Conservation (phyloP, 2,797 vertebrate species). For the Glyptemys insculpta region DNA sequence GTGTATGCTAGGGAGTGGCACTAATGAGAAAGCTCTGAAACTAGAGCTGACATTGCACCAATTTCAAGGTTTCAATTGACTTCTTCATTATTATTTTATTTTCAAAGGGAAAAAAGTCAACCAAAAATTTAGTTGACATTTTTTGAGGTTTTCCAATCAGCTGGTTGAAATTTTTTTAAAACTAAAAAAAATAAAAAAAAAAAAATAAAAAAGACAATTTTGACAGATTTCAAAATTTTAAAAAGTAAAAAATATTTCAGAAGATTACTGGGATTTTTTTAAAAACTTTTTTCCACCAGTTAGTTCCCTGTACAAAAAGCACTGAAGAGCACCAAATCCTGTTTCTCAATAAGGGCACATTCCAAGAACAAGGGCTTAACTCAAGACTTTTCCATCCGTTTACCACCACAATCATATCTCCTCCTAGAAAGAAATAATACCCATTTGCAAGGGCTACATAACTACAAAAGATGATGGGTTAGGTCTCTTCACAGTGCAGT, state of each 20-base stretch:
- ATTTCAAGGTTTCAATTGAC: background rate
- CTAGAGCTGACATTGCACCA: background rate
- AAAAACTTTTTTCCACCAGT: background rate
- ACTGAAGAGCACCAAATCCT: background rate
- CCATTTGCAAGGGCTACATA: background rate
- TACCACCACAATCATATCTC: accelerated
- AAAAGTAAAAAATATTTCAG: background rate
- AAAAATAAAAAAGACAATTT: too few relatives aligned
- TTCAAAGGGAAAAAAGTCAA: background rate
- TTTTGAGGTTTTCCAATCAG: background rate
- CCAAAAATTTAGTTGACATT: background rate
- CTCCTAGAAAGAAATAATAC: background rate
- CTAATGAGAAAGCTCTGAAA: background rate
- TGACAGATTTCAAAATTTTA: background rate
- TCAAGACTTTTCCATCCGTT: accelerated
- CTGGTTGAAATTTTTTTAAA: background rate
- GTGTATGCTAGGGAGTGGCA: background rate
- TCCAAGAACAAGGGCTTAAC: background rate
- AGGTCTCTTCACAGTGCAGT: conserved; percentile 18
- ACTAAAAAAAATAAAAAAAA: background rate
- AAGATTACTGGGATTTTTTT: background rate
- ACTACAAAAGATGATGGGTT: background rate
- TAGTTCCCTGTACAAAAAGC: background rate
- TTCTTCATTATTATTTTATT: background rate
- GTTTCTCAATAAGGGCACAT: background rate